Conservation (phyloP, 2,888 invertebrate species). For the Antheraea yamamai region DNA sequence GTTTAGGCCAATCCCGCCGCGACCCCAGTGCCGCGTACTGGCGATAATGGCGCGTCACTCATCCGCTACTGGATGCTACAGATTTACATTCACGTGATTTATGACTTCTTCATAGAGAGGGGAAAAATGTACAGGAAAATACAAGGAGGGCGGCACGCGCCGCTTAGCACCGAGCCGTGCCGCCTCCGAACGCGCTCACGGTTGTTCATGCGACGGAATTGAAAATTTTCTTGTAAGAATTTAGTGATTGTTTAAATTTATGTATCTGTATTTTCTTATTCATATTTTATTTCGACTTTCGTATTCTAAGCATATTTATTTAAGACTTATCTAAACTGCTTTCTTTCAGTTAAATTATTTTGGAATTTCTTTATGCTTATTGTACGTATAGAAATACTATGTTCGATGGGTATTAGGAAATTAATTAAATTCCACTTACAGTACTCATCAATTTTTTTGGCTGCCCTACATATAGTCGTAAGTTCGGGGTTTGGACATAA, state of each 20-base stretch:
- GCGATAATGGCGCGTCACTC: constrained; percentile 81
- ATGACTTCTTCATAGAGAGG: constrained; percentile 80
- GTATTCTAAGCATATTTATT: constrained; percentile 9
- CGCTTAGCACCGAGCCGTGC: constrained; percentile 29
- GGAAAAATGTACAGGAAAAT: constrained; percentile 71
- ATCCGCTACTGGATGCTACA: constrained; percentile 76
- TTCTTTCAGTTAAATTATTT: constrained; percentile 5
- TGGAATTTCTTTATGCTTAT: not conserved
- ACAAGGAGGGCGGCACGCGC: constrained; percentile 44
- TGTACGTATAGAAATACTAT: not conserved
- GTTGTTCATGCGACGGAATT: constrained; percentile 42
- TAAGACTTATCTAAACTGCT: constrained; percentile 7
- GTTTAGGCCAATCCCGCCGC: constrained; percentile 60
- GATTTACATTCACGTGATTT: constrained; percentile 81
- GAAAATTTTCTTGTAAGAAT: constrained; percentile 45
- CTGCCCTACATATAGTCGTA: no score
- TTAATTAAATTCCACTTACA: not conserved
- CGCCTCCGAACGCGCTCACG: constrained; percentile 31
- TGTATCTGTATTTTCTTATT: constrained; percentile 17
- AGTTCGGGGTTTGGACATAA: no score
- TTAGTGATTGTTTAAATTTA: constrained; percentile 35
- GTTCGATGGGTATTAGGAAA: not conserved
- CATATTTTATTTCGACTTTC: constrained; percentile 18
- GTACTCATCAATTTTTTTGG: no score
- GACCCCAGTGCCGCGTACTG: constrained; percentile 43